Evolutionary conservation across 2,888 invertebrate species (phyloP).

Genomic region (Ophion obscuratus): DNA sequence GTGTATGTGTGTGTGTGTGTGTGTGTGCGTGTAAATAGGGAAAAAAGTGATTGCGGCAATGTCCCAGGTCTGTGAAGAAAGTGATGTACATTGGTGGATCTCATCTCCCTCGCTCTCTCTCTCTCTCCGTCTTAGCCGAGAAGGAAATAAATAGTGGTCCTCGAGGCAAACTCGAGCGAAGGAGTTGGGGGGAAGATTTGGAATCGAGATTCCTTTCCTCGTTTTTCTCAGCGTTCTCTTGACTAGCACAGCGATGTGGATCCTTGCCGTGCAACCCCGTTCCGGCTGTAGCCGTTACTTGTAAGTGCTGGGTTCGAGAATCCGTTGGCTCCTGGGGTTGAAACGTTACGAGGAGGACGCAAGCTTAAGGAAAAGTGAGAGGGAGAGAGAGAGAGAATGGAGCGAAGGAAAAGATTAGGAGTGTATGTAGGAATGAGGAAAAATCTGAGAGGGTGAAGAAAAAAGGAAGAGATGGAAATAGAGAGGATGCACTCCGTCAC

Average conservation of each 20-base stretch:
- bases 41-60: conserved; percentile 9
- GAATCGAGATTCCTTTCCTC: conserved; percentile 47
- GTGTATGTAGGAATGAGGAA: conserved; percentile 16
- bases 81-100: no score
- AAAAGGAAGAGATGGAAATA: neutral
- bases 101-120: no score
- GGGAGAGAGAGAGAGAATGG: conserved; percentile 6
- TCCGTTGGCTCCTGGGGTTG: conserved; percentile 5
- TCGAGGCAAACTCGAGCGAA: conserved; percentile 17
- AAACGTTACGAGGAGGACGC: neutral
- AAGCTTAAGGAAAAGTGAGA: no score
- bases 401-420: conserved; percentile 15
- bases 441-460: conserved; percentile 20
- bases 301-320: conserved; percentile 55
- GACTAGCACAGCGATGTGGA: neutral
- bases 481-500: no score
- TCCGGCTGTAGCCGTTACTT: conserved; percentile 23
- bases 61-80: no score
- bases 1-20: no score
- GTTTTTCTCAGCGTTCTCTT: neutral
- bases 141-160: conserved; percentile 60
- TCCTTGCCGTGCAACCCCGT: neutral
- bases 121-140: conserved; percentile 18
- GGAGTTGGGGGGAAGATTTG: conserved; percentile 3
- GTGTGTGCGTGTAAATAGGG: neutral